phyloP scores from a whole-genome alignment of 2,113 vertebrate species.

The Theristicus caerulescens region DNA sequence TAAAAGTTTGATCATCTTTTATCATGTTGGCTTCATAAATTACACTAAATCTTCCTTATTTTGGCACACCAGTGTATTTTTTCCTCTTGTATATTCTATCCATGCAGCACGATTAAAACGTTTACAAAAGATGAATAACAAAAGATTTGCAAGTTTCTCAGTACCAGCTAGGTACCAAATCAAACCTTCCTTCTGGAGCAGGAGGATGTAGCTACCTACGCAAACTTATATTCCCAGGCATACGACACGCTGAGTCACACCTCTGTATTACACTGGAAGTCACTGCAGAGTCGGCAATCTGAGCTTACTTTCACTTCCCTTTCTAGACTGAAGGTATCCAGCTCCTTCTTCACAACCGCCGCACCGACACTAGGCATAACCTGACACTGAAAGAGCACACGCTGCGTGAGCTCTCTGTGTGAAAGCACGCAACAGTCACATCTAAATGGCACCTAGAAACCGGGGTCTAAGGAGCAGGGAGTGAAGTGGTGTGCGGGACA shows the following conservation, averaged over 20 bases:
- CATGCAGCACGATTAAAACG: neutral
- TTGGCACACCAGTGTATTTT: neutral
- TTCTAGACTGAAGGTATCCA: neutral
- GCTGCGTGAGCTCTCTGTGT: neutral
- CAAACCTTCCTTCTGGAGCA: neutral
- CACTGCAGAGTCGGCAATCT: neutral
- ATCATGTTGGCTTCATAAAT: neutral
- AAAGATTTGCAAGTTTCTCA: neutral
- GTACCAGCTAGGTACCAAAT: neutral
- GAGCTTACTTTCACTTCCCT: neutral
- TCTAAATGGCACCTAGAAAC: neutral
- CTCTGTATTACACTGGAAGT: fast-evolving
- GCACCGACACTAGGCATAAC: neutral
- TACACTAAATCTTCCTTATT: neutral
- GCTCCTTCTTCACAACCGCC: neutral
- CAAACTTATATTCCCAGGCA: neutral
- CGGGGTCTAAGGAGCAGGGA: neutral
- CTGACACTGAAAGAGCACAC: neutral
- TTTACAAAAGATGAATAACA: neutral
- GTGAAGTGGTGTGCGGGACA: neutral
- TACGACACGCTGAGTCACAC: fast-evolving
- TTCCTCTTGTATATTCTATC: neutral
- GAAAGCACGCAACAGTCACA: fast-evolving
- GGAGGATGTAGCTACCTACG: fast-evolving
- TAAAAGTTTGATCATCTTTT: neutral